These are phyloP conservation scores for Amblyopsis rosae DNA, from an alignment of 2,113 vertebrate genomes.

Conservation along the genomic window DNA sequence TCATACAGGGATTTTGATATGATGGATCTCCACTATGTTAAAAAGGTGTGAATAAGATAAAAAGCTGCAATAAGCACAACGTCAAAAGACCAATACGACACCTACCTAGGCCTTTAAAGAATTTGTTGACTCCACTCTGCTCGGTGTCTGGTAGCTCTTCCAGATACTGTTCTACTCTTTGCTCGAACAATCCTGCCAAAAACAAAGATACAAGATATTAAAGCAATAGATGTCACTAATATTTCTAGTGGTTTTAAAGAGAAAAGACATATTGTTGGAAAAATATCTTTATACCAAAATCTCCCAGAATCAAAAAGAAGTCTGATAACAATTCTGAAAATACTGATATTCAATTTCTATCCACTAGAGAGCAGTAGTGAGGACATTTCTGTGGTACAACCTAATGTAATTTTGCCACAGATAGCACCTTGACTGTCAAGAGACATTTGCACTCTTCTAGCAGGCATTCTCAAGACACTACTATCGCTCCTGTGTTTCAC, in stretches of 20 bases:
- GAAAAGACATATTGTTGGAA: neutral
- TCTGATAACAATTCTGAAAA: too few species aligned
- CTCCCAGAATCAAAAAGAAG: too few species aligned
- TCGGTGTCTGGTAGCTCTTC: slow-evolving; percentile 97
- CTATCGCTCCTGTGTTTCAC: too few species aligned
- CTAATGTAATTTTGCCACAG: neutral
- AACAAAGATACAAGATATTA: slow-evolving; percentile 29
- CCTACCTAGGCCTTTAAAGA: slow-evolving; percentile 95
- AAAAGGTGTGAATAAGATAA: too few species aligned
- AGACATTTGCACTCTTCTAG: too few species aligned
- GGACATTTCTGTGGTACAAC: neutral
- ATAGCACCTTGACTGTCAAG: too few species aligned
- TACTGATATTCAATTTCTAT: too few species aligned
- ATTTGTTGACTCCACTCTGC: slow-evolving; percentile 98
- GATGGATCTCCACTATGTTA: too few species aligned
- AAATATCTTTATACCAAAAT: neutral
- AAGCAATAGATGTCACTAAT: slow-evolving; percentile 5
- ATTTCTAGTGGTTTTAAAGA: neutral
- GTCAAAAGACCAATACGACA: slow-evolving; percentile 3
- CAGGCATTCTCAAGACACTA: too few species aligned
- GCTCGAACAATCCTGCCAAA: slow-evolving; percentile 91
- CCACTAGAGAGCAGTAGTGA: slow-evolving; percentile 66
- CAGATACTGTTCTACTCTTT: slow-evolving; percentile 94
- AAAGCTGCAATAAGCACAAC: neutral
- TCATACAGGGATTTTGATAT: too few species aligned